A percentile compares a stretch with the other conserved stretches of the same genome.
Conservation (phyloP, 2,113 vertebrate species). For the Stercorarius parasiticus region DNA sequence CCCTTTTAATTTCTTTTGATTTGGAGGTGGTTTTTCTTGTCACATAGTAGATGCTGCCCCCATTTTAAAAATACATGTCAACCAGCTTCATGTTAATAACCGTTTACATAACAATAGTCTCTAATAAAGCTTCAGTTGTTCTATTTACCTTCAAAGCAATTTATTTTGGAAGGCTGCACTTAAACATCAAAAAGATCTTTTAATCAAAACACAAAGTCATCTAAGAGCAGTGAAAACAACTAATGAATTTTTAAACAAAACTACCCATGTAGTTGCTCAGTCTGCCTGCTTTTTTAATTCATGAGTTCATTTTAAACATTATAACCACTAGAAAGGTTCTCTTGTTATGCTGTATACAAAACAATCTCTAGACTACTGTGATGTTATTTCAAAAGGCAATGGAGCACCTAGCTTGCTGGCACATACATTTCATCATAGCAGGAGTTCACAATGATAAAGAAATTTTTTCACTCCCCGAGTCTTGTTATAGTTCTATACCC, state of each 20-base stretch:
- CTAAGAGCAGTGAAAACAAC: background rate
- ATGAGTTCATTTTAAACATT: background rate
- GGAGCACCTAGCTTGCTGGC: background rate
- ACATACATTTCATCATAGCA: background rate
- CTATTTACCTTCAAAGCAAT: background rate
- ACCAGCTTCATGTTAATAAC: background rate
- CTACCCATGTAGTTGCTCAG: background rate
- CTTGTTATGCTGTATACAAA: background rate
- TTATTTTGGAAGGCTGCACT: background rate
- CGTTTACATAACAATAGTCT: background rate
- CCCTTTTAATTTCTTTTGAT: background rate
- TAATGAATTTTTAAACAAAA: background rate
- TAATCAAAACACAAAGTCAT: background rate
- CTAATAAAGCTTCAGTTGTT: constrained; percentile 4
- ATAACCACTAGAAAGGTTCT: background rate
- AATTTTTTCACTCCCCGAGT: background rate
- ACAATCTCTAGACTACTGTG: background rate
- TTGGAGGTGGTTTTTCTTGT: background rate
- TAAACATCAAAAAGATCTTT: background rate
- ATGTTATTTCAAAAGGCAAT: background rate
- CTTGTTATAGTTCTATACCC: background rate
- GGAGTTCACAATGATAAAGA: background rate
- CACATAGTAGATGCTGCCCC: background rate
- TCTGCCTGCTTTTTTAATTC: background rate
- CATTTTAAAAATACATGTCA: background rate